phyloP scores from a whole-genome alignment of 2,888 invertebrate species.

The Cataglyphis rosenhaueri region DNA sequence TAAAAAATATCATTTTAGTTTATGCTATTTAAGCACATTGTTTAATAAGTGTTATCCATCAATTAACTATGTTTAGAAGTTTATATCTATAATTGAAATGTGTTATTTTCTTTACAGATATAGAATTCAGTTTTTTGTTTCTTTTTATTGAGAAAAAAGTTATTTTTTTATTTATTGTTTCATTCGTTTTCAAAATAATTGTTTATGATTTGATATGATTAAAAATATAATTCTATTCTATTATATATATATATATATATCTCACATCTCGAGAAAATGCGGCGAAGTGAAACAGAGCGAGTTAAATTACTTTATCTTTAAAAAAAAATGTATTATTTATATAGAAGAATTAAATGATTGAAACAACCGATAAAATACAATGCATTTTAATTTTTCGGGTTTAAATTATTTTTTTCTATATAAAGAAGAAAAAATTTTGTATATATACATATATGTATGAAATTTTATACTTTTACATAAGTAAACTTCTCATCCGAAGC shows the following conservation, averaged over 20 bases:
- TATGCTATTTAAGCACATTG: background rate
- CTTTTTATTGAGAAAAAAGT: background rate
- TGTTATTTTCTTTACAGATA: background rate
- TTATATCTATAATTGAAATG: background rate
- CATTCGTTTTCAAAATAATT: background rate
- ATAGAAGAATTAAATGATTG: background rate
- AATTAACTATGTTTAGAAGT: background rate
- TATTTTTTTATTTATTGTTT: background rate
- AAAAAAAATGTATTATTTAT: conserved; percentile 4
- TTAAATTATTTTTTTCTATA: background rate
- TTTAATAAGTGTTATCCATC: background rate
- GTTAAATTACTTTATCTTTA: conserved; percentile 11
- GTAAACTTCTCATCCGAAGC: background rate
- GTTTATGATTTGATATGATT: background rate
- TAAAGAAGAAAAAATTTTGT: background rate
- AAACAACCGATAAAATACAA: background rate
- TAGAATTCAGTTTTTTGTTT: background rate
- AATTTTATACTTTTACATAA: conserved; percentile 4
- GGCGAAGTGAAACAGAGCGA: background rate
- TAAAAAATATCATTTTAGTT: background rate
- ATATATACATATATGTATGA: background rate
- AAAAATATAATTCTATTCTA: background rate
- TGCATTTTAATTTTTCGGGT: background rate
- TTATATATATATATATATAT: background rate
- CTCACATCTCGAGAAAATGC: background rate